phyloP scores from a whole-genome alignment of 2,888 invertebrate species.

The Ischnura elegans region DNA sequence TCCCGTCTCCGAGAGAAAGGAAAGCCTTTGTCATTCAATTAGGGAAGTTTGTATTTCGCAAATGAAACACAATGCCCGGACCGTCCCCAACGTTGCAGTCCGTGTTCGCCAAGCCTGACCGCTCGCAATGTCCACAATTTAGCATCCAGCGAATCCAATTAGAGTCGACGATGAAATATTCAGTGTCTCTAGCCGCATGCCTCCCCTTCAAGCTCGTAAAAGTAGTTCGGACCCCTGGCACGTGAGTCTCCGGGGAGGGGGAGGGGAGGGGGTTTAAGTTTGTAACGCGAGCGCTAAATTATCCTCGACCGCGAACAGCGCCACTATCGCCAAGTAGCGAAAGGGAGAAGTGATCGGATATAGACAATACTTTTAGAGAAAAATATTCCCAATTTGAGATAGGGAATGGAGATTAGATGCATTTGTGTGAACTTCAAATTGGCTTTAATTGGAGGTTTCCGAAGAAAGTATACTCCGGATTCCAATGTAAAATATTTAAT shows the following conservation, averaged over 20 bases:
- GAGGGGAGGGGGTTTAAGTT: background rate
- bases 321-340: background rate
- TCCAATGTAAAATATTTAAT: no score
- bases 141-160: background rate
- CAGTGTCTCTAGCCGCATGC: background rate
- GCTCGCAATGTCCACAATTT: slow-evolving; percentile 1
- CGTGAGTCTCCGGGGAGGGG: background rate
- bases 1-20: background rate
- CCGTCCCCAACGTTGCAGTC: background rate
- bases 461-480: no score
- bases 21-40: background rate
- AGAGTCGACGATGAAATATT: background rate
- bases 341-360: no score
- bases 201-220: background rate
- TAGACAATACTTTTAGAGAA: no score
- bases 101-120: background rate
- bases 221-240: background rate
- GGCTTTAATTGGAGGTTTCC: no score
- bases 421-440: no score
- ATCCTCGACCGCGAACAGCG: background rate
- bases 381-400: no score
- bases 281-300: background rate
- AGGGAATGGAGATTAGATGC: no score
- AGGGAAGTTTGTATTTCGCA: background rate
- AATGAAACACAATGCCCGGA: background rate